These are phyloP conservation scores for Acanthurus leucopareius DNA, from an alignment of 2,797 vertebrate species.

Conservation along the genomic window DNA sequence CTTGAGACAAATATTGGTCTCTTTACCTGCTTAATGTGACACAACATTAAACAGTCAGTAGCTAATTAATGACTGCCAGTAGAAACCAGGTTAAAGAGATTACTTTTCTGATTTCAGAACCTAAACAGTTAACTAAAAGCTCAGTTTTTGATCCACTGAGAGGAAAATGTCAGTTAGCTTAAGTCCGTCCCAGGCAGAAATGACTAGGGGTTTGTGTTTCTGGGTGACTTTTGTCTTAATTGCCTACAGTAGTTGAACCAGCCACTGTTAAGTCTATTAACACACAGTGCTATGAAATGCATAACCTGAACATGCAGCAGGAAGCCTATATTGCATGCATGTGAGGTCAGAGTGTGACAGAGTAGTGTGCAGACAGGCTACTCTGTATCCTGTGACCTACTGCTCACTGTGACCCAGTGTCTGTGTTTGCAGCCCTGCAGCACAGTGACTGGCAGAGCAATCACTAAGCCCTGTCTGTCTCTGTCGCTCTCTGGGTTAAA, in stretches of 20 bases:
- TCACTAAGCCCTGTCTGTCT: slow-evolving; percentile 65
- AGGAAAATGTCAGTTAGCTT: too few species aligned
- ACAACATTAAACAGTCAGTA: too few species aligned
- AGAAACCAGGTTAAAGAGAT: too few species aligned
- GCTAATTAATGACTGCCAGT: too few species aligned
- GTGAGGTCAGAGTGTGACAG: slow-evolving; percentile 39
- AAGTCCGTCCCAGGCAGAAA: too few species aligned
- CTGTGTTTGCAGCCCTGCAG: slow-evolving; percentile 50
- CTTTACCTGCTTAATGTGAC: too few species aligned
- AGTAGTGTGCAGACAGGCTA: slow-evolving; percentile 49
- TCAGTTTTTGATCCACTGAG: too few species aligned
- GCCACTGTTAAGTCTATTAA: not conserved
- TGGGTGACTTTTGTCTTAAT: too few species aligned
- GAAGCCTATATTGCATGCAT: not conserved
- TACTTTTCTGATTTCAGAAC: too few species aligned
- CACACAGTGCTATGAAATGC: not conserved
- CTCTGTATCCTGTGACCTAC: slow-evolving; percentile 57
- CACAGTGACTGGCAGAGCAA: slow-evolving; percentile 21
- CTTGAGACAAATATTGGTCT: too few species aligned
- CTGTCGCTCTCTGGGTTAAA: slow-evolving; percentile 70
- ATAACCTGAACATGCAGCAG: not conserved
- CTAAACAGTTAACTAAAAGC: too few species aligned
- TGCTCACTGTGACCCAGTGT: slow-evolving; percentile 55
- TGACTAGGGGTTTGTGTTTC: too few species aligned
- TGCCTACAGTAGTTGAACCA: not conserved